These are phyloP conservation scores for Sphaeramia orbicularis DNA, from an alignment of 2,797 vertebrate species.

Conservation along the genomic window DNA sequence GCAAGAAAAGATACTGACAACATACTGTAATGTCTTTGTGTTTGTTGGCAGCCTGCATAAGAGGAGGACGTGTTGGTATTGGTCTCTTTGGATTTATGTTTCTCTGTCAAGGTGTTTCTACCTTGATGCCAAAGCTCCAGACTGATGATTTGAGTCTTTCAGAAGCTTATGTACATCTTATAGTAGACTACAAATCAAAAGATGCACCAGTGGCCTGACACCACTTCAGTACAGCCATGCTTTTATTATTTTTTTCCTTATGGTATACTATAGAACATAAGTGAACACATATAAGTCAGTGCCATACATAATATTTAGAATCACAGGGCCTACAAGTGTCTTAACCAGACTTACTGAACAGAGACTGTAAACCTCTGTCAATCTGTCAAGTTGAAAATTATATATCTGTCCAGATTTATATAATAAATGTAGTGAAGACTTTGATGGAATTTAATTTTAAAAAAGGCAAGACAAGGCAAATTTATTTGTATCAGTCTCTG, in stretches of 20 bases:
- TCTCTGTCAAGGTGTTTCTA: conserved; percentile 36
- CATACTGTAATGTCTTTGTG: conserved; percentile 37
- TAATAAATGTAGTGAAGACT: no score
- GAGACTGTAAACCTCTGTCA: no score
- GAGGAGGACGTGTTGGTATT: conserved; percentile 35
- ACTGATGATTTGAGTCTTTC: not conserved
- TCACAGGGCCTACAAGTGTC: no score
- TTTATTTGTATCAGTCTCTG: no score
- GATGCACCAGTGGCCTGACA: not conserved
- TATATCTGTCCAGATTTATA: no score
- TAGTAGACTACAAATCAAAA: not conserved
- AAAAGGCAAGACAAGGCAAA: no score
- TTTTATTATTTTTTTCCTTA: not conserved
- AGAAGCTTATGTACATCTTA: conserved; percentile 2
- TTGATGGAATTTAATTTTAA: no score
- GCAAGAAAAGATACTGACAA: conserved; percentile 43
- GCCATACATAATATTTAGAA: no score
- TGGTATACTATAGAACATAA: not conserved
- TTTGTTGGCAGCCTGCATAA: conserved; percentile 39
- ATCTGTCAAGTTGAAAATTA: no score
- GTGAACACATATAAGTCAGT: no score
- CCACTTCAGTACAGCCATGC: not conserved
- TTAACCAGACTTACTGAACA: no score
- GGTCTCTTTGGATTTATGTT: conserved; percentile 42
- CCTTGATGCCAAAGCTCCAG: conserved; percentile 15